Percentiles rank a stretch among this genome's conserved stretches.
phyloP scores from a whole-genome alignment of 2,888 invertebrate genomes.

The Hetaerina titia region DNA sequence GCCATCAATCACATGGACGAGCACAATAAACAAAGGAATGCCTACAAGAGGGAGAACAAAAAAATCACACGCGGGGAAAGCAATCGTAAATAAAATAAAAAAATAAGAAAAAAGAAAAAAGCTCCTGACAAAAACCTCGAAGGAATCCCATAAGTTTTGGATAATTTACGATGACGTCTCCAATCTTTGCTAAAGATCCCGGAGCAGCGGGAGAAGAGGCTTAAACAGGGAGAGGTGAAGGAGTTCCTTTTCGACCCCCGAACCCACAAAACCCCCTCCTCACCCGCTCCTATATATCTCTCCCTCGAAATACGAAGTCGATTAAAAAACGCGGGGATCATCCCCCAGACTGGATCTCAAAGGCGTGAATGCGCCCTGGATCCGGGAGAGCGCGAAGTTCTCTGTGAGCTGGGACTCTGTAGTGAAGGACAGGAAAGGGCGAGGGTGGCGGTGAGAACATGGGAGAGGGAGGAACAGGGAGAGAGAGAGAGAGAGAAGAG shows the following conservation, averaged over 20 bases:
- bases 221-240: not conserved
- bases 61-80: not conserved
- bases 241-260: not conserved
- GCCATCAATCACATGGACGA: not conserved
- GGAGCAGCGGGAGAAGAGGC: not conserved
- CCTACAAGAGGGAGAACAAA: not conserved
- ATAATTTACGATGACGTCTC: slow-evolving; percentile 33
- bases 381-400: too few relatives aligned
- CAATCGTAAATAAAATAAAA: slow-evolving; percentile 32
- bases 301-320: not conserved
- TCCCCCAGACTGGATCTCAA: not conserved
- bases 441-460: slow-evolving; percentile 36
- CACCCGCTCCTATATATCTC: not conserved
- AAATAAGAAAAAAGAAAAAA: not conserved
- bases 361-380: not conserved
- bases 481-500: slow-evolving; percentile 66
- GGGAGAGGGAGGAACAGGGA: slow-evolving; percentile 39
- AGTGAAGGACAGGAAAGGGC: not conserved
- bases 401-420: too few relatives aligned
- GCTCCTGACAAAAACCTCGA: slow-evolving; percentile 33
- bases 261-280: not conserved
- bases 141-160: slow-evolving; percentile 35
- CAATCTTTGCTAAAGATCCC: slow-evolving; percentile 39
- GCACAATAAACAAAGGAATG: slow-evolving; percentile 4
- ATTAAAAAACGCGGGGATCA: not conserved